Evolutionary conservation across 2,797 vertebrate species (phyloP), one percentile per base, ranked within the genome.

Genomic region (Trematomus bernacchii): DNA sequence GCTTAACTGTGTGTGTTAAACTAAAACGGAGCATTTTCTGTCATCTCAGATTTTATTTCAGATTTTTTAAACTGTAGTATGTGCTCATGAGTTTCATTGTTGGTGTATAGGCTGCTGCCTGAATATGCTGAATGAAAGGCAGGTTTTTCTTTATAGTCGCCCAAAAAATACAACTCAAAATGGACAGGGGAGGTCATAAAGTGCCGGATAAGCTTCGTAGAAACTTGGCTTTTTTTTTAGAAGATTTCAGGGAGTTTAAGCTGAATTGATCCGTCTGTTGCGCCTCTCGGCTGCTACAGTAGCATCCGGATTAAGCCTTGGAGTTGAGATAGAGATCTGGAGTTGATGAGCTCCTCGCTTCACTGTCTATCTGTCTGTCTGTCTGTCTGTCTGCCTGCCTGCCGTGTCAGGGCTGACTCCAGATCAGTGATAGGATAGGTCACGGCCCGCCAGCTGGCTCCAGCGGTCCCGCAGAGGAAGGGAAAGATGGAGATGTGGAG

Each of bases 311-410:
- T 89, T 87, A 89, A 85, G 74, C 79, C 60, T 76, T 57, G 73
- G 79, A 84, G 78, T 71, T 85, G 66, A 85, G 87, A 89, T 89
- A 86, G 44, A 59, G 73, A 91, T 89, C 85, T 89, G 59, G 55
- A 81, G 71, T 63, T 74, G 75, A 83, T 82, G 73, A 80, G 84
- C 68, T 82, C 67, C 61, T 48, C 40, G 63, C 59, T 37, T 37
- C 33, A 7, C 33, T 37, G 33, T 37, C 33, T 37, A 0, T 37
- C 33, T 37, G 33, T 8, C 33, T 30, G 30, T 30, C 30, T 30
- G 30, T 30, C 30, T 30, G 30, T 30, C 30, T 44, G 75, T 55
- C 86, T 77, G 51, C 54, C 77, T 73, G 51, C 50, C 44, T 52
- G 53, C 48, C 53, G 12, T 76, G 59, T 67, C 30, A 58, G 71